Percentiles rank a stretch among this genome's conserved stretches.
phyloP scores from a whole-genome alignment of 2,888 invertebrate species.

The Rhagophthalmus giganteus region DNA sequence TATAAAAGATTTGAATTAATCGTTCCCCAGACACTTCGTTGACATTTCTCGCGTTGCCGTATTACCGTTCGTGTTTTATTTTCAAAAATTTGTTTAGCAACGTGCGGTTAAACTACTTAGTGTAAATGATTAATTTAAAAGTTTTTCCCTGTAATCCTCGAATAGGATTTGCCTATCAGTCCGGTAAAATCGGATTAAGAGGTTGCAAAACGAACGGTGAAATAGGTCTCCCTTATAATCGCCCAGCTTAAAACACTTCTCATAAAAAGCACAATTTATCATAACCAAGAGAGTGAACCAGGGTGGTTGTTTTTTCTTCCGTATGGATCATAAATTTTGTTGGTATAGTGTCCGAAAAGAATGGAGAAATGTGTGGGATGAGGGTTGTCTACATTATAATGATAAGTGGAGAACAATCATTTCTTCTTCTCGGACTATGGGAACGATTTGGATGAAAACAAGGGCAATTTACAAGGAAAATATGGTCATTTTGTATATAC shows the following conservation, averaged over 20 bases:
- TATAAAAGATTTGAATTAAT: background rate
- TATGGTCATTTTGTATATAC: constrained; percentile 1
- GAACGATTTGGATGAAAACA: constrained; percentile 13
- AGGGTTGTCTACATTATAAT: constrained; percentile 38
- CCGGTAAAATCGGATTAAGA: constrained; percentile 30
- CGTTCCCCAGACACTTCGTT: background rate
- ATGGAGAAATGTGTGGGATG: constrained; percentile 27
- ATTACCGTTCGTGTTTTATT: no score
- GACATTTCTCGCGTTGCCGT: no score
- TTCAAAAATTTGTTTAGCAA: constrained; percentile 1
- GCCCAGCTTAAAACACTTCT: constrained; percentile 32
- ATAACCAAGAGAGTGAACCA: constrained; percentile 38
- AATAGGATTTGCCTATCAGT: constrained; percentile 30
- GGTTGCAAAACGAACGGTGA: constrained; percentile 28
- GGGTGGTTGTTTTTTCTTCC: constrained; percentile 39
- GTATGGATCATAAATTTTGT: constrained; percentile 43
- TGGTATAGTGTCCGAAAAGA: constrained; percentile 37
- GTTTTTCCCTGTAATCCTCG: constrained; percentile 23
- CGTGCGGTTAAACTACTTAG: constrained; percentile 12
- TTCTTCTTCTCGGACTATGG: constrained; percentile 27
- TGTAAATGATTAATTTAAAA: constrained; percentile 31
- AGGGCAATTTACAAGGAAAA: constrained; percentile 14
- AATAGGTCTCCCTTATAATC: constrained; percentile 25
- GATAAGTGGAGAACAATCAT: constrained; percentile 39
- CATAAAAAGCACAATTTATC: constrained; percentile 44